Base-by-base conservation (phyloP, 1,140 invertebrate genomes). In the Cydia pomonella region DNA sequence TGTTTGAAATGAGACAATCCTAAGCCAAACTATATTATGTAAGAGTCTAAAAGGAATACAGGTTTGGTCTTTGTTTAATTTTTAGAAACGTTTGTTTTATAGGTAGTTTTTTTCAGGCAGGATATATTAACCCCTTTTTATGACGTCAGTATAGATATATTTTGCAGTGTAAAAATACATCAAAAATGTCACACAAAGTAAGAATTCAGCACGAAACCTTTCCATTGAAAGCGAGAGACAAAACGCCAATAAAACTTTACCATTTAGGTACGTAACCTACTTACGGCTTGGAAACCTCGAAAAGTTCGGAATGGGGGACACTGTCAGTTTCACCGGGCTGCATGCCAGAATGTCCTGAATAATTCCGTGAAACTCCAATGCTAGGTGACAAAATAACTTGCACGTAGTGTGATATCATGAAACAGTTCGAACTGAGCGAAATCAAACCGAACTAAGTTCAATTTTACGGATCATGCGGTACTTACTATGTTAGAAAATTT, bases 181-280 rank as follows among this genome's bases (percentile, higher is more conserved):
- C 41, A 13, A 44, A 13, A 16, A 16, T 44, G 41, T 44, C 41
- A 44, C 13, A 41, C 13, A 44, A 44, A 16, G 41, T 44, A 44
- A 44, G 12, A 44, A 44, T 44, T 44, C 41, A 44, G 33, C 29
- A 33, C 16, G 27, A 38, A 33, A 38, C 64, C 63, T 29, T 69
- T 33, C 64, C 29, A 21, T 69, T 41, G 64, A 69, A 69, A 69
- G 64, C 64, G 27, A 69, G 29, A 33, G 18, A 69, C 64, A 69
- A 69, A 69, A 41, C n/a, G 64, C 29, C 64, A 69, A 69, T 69
- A 69, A 69, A 69, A 69, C 64, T 69, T 69, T 38, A 41, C 27
- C 64, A 69, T 69, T 69, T 69, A 69, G 27, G 64, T 66, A 66
- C 63, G 64, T 69, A 69, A 69, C 64, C 64, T 69, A 69, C 64